Base-by-base conservation (phyloP, 2,113 vertebrate species). In the Eulacestoma nigropectus region DNA sequence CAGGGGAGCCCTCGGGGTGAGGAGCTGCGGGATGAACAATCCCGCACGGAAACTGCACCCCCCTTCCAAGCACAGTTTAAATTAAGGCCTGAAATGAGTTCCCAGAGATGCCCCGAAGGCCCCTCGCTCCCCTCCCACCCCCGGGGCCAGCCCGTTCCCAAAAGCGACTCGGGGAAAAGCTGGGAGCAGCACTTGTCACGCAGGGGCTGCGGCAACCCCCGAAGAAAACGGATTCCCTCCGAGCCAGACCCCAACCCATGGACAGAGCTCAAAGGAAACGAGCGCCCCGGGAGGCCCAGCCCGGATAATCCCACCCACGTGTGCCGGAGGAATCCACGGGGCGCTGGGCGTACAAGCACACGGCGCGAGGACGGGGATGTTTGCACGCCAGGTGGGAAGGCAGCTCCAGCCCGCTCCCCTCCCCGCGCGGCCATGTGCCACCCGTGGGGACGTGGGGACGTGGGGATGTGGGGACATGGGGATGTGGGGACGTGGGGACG, bases 11-110 rank as follows among this genome's bases (percentile, higher is more conserved):
- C 52, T 13, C 1, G 4, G 76, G 50, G 33, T 1, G 23, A 47
- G 39, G 53, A 80, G 26, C 39, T 17, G 25, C 0, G 33, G 65
- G 62, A 50, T 2, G 39, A 53, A 59, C 52, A 15, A 7, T 41
- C 26, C 46, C 4, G 5, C 25, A 1, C 3, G 0, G 0, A 53
- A 17, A n/a, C 37, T 25, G 25, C 55, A n/a, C 2, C 3, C 18
- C 29, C 23, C 4, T 8, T 9, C 49, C 1, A 3, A 67, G 72
- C 50, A 3, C 0, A 18, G 63, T 3, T 55, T 39, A 2, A 65
- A 55, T 68, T 39, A 72, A 60, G 25, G 46, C 13, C 56, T 39
- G n/a, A 14, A 52, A 21, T 1, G 6, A 21, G 32, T 11, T 59
- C 53, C 65, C 52, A 26, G 29, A 22, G 35, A 5, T 7, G 56